Conservation (phyloP, 2,113 vertebrate species). For the Chrysochloris asiatica region DNA sequence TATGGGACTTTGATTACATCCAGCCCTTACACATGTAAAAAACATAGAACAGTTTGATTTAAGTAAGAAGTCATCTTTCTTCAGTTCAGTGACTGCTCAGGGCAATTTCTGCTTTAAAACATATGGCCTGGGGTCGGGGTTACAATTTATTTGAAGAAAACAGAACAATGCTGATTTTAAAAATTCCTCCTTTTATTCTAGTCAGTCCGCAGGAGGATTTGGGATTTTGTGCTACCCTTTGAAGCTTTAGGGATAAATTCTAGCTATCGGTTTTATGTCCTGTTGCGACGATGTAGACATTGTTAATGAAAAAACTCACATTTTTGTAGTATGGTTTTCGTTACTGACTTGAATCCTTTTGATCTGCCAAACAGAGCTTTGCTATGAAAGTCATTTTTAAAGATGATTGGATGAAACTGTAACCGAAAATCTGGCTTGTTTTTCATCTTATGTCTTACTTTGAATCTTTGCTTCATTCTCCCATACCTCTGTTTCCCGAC, state of each 20-base stretch:
- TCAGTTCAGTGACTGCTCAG: not conserved
- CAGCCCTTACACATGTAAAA: not conserved
- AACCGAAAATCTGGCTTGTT: constrained; percentile 26
- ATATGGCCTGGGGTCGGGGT: not conserved
- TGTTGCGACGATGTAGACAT: not conserved
- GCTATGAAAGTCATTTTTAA: constrained; percentile 28
- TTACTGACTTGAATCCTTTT: not conserved
- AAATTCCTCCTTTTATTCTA: constrained; percentile 31
- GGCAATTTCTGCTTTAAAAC: constrained; percentile 30
- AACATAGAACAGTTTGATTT: not conserved
- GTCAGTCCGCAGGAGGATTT: not conserved
- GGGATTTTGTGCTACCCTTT: constrained; percentile 31
- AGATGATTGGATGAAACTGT: not conserved
- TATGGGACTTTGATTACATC: not conserved
- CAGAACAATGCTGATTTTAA: constrained; percentile 34
- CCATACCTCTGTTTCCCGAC: not conserved
- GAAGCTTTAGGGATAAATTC: constrained; percentile 34
- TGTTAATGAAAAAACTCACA: not conserved
- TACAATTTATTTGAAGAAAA: constrained; percentile 32
- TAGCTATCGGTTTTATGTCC: not conserved
- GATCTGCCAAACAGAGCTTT: constrained; percentile 31
- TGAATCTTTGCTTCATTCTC: not conserved
- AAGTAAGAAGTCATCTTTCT: constrained; percentile 13
- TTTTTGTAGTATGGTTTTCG: constrained; percentile 39
- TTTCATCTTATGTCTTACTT: not conserved